These are phyloP conservation scores for Tineola bisselliella DNA, from an alignment of 2,888 invertebrate species.

Conservation along the genomic window DNA sequence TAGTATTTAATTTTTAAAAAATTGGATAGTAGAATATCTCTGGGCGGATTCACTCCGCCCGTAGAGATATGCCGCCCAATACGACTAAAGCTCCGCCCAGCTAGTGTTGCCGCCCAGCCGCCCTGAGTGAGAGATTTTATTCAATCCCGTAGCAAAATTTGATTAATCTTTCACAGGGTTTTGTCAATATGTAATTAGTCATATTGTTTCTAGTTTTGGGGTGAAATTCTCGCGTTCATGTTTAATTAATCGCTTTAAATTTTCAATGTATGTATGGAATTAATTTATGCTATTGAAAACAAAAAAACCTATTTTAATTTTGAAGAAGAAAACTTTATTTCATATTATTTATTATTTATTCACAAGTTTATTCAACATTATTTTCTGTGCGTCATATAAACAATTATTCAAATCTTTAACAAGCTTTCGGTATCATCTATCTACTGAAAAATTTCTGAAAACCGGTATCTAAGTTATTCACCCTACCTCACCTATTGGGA, in stretches of 20 bases:
- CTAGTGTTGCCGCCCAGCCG: constrained; percentile 28
- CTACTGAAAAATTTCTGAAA: not conserved
- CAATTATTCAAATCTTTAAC: no score
- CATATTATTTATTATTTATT: no score
- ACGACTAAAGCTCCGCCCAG: constrained; percentile 40
- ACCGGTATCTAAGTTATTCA: not conserved
- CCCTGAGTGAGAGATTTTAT: constrained; percentile 38
- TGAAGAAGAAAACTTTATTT: no score
- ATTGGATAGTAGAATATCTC: constrained; percentile 14
- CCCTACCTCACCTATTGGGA: not conserved
- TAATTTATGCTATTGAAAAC: no score
- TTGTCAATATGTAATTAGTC: constrained; percentile 35
- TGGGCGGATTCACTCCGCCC: constrained; percentile 49
- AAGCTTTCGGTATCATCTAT: no score
- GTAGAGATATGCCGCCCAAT: constrained; percentile 44
- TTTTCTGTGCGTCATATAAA: no score
- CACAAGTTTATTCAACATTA: no score
- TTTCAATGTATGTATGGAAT: no score
- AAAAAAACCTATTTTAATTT: no score
- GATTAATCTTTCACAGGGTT: constrained; percentile 37
- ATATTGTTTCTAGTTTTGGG: constrained; percentile 32
- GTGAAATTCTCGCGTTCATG: not conserved
- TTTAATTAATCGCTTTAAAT: not conserved
- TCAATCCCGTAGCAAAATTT: constrained; percentile 43
- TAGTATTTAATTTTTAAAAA: not conserved